These are phyloP conservation scores for Micromussa lordhowensis DNA, from an alignment of 92 coral and sea anemone species.

Conservation along the genomic window DNA sequence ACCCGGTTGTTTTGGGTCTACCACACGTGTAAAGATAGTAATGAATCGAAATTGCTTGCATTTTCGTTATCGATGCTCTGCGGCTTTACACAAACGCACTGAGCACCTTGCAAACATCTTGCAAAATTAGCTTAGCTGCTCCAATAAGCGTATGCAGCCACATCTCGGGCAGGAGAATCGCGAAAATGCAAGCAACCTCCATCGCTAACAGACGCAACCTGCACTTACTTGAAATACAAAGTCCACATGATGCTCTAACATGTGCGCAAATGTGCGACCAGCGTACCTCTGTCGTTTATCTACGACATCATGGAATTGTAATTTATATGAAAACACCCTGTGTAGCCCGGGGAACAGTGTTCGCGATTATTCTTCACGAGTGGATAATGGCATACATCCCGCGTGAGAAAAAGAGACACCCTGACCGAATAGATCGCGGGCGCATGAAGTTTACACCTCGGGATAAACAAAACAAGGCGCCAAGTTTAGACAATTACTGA, in stretches of 20 bases:
- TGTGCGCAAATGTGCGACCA: neutral
- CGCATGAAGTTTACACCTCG: neutral
- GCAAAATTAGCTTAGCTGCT: constrained; percentile 36
- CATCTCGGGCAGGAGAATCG: constrained; percentile 9
- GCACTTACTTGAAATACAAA: constrained; percentile 37
- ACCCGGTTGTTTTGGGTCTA: constrained; percentile 34
- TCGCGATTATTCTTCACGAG: constrained; percentile 1
- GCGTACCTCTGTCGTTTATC: constrained; percentile 3
- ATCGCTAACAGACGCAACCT: neutral
- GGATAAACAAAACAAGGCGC: neutral
- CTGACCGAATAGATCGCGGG: constrained; percentile 39
- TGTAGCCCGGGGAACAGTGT: constrained; percentile 56
- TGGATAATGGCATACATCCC: constrained; percentile 20
- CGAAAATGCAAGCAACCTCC: constrained; percentile 37
- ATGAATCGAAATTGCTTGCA: constrained; percentile 43
- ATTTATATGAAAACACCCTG: constrained; percentile 18
- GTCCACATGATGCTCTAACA: constrained; percentile 34
- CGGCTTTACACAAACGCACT: constrained; percentile 16
- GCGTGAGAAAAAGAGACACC: neutral
- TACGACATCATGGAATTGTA: constrained; percentile 34
- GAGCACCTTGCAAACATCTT: constrained; percentile 37
- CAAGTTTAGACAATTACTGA: neutral
- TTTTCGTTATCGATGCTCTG: constrained; percentile 11
- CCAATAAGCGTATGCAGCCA: constrained; percentile 1
- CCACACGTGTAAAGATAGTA: constrained; percentile 25